phyloP scores from a whole-genome alignment of 2,797 vertebrate species.

The Dromococcyx pavoninus region DNA sequence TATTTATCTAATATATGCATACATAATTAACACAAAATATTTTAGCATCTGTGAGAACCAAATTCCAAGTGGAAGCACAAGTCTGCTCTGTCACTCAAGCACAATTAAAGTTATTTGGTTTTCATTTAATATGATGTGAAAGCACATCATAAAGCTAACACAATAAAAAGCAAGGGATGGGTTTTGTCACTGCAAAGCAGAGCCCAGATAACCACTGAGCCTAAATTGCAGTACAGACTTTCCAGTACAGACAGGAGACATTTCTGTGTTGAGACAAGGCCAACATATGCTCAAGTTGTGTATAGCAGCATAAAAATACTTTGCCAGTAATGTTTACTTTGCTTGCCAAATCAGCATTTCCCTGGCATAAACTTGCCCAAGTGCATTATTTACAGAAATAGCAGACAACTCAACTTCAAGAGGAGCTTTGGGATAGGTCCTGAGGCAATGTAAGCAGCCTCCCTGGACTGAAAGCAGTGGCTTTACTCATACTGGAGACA shows the following conservation, averaged over 20 bases:
- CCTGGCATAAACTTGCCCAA: not conserved
- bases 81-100: not conserved
- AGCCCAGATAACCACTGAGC: not conserved
- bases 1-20: not conserved
- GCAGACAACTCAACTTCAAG: not conserved
- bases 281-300: not conserved
- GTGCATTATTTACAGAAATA: not conserved
- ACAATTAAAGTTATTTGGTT: not conserved
- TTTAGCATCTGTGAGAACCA: not conserved
- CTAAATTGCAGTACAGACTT: not conserved
- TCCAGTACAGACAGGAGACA: not conserved
- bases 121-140: not conserved
- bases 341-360: not conserved
- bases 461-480: not conserved
- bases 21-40: fast-evolving
- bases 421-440: not conserved
- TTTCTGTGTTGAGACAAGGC: not conserved
- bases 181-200: not conserved
- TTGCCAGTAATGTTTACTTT: not conserved
- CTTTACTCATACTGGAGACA: not conserved
- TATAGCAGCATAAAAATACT: not conserved
- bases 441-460: not conserved
- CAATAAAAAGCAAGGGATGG: fast-evolving
- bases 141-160: not conserved
- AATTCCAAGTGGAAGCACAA: not conserved